phyloP scores from a whole-genome alignment of 2,888 invertebrate genomes.

The Tetheella fluctuosa region DNA sequence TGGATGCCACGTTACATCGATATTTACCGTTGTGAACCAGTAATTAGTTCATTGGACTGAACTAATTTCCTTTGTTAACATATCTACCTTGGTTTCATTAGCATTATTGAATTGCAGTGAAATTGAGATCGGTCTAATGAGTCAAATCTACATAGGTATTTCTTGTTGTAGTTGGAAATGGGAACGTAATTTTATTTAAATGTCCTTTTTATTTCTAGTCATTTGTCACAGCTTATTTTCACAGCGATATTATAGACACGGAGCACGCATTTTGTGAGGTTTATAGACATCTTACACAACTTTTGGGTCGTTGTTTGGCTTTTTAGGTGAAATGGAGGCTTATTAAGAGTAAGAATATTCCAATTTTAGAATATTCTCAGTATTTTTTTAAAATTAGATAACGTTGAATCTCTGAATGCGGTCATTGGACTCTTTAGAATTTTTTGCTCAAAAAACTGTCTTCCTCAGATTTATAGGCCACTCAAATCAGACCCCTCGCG shows the following conservation, averaged over 20 bases:
- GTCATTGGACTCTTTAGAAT: neutral
- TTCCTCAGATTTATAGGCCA: neutral
- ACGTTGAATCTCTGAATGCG: neutral
- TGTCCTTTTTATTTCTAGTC: neutral
- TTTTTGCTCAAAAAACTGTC: neutral
- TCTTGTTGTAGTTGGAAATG: neutral
- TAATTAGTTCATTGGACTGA: slow-evolving; percentile 27
- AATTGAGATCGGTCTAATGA: slow-evolving; percentile 14
- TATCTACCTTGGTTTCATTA: slow-evolving; percentile 31
- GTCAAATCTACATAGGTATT: slow-evolving; percentile 8
- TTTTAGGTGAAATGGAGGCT: neutral
- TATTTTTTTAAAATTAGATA: neutral
- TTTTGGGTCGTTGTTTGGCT: neutral
- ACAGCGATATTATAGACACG: neutral
- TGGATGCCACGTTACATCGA: neutral
- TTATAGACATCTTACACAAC: neutral
- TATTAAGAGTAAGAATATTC: neutral
- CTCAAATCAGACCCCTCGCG: neutral
- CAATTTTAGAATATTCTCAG: neutral
- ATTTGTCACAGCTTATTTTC: neutral
- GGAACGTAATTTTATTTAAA: neutral
- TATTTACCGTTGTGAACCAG: slow-evolving; percentile 26
- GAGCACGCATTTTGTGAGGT: neutral
- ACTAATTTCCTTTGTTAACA: slow-evolving; percentile 17
- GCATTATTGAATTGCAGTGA: slow-evolving; percentile 19